phyloP scores from a whole-genome alignment of 2,113 vertebrate species.

The Coryphaenoides rupestris region DNA sequence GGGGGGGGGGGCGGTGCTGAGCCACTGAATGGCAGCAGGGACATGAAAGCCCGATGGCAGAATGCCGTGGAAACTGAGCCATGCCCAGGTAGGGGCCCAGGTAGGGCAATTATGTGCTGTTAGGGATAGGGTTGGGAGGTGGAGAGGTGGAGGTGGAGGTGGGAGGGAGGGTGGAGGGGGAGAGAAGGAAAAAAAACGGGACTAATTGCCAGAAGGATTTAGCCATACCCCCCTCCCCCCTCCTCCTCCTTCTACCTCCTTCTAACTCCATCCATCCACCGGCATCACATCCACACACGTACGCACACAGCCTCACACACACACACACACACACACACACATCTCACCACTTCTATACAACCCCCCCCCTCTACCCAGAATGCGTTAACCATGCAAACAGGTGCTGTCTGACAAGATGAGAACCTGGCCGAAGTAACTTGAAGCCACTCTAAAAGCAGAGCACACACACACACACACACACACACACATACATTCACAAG shows the following conservation, averaged over 20 bases:
- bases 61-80: conserved; percentile 59
- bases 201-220: conserved; percentile 91
- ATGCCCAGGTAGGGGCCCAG: conserved; percentile 50
- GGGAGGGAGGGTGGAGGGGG: conserved; percentile 30
- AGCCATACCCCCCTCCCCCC: conserved; percentile 62
- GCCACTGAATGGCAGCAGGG: conserved; percentile 37
- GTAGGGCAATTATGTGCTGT: conserved; percentile 86
- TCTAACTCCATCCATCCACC: background rate
- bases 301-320: background rate
- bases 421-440: conserved; percentile 84
- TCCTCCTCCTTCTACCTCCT: conserved; percentile 42
- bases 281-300: background rate
- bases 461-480: conserved; percentile 26
- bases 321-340: background rate
- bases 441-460: conserved; percentile 42
- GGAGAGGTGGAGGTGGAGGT: conserved; percentile 64
- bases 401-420: conserved; percentile 89
- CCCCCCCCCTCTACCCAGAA: conserved; percentile 76
- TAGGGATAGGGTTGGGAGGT: conserved; percentile 93
- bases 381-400: conserved; percentile 94
- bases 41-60: conserved; percentile 61
- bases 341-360: background rate
- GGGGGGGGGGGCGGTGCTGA: conserved; percentile 19
- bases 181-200: conserved; percentile 26
- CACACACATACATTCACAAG: conserved; percentile 28